Evolutionary conservation across 53 echinoderm and acorn worm species (phyloP).

Genomic region (Temnopleurus reevesii): DNA sequence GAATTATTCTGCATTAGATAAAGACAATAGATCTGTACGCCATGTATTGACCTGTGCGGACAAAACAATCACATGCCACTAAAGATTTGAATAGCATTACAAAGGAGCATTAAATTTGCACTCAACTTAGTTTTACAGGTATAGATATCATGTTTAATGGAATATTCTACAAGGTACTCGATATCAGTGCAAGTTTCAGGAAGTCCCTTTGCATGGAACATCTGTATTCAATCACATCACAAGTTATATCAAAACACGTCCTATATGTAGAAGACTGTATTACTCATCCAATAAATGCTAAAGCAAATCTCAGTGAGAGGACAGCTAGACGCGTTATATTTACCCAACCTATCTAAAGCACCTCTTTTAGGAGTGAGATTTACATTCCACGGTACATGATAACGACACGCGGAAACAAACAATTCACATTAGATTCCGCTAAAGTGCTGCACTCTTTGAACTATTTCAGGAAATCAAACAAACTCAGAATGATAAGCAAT

Average conservation of each 20-base stretch:
- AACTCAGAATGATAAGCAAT: neutral
- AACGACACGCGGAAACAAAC: slow-evolving; percentile 25
- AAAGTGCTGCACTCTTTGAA: neutral
- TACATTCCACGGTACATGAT: slow-evolving; percentile 34
- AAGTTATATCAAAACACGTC: neutral
- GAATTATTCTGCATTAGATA: too few species aligned
- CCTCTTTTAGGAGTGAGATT: slow-evolving; percentile 35
- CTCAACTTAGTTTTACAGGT: too few species aligned
- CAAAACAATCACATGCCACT: too few species aligned
- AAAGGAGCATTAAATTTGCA: too few species aligned
- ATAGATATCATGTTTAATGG: too few species aligned
- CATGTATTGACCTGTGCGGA: too few species aligned
- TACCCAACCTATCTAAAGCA: slow-evolving; percentile 45
- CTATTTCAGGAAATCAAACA: slow-evolving; percentile 26
- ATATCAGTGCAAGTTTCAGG: too few species aligned
- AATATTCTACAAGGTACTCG: too few species aligned
- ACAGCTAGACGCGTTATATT: slow-evolving; percentile 6
- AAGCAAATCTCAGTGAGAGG: neutral
- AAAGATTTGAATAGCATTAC: too few species aligned
- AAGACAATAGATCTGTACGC: too few species aligned
- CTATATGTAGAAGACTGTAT: neutral
- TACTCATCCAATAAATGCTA: slow-evolving; percentile 9
- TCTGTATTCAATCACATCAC: neutral
- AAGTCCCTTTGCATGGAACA: neutral
- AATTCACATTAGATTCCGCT: neutral